phyloP scores from a whole-genome alignment of 2,113 vertebrate species.

The Rhabdomys dilectus region DNA sequence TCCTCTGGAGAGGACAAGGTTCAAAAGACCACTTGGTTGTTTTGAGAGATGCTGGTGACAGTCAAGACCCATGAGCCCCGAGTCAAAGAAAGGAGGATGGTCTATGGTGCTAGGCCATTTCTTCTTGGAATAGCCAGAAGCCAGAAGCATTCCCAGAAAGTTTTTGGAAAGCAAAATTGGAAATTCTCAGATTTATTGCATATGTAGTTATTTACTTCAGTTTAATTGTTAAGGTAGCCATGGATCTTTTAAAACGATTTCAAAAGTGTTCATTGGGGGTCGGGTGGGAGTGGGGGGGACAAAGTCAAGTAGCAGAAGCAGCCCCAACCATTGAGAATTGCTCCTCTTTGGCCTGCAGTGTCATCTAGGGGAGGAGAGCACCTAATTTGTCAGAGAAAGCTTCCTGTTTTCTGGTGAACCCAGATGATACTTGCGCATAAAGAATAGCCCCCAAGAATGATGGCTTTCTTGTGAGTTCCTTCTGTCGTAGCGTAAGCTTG shows the following conservation, averaged over 20 bases:
- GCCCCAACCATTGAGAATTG: too few relatives aligned
- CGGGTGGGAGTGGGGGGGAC: background rate
- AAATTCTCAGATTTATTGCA: conserved; percentile 47
- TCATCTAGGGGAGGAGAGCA: background rate
- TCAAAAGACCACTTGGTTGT: background rate
- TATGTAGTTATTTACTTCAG: conserved; percentile 79
- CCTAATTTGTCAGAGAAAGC: background rate
- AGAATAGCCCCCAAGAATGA: background rate
- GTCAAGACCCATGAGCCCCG: background rate
- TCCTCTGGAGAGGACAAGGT: background rate
- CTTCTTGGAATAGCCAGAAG: background rate
- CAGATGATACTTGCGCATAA: too few relatives aligned
- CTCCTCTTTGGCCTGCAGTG: background rate
- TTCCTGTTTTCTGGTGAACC: background rate
- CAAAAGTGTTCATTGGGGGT: background rate
- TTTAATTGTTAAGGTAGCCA: background rate
- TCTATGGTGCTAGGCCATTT: background rate
- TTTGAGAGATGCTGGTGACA: background rate
- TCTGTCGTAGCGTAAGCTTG: background rate
- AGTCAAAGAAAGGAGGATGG: background rate
- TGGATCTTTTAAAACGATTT: background rate
- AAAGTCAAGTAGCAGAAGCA: background rate
- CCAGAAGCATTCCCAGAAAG: background rate
- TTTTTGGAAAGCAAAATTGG: background rate
- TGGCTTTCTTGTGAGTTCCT: background rate